Evolutionary conservation across 1,140 invertebrate species (phyloP), one percentile per base, ranked within the genome.

Genomic region (Camponotus pennsylvanicus): DNA sequence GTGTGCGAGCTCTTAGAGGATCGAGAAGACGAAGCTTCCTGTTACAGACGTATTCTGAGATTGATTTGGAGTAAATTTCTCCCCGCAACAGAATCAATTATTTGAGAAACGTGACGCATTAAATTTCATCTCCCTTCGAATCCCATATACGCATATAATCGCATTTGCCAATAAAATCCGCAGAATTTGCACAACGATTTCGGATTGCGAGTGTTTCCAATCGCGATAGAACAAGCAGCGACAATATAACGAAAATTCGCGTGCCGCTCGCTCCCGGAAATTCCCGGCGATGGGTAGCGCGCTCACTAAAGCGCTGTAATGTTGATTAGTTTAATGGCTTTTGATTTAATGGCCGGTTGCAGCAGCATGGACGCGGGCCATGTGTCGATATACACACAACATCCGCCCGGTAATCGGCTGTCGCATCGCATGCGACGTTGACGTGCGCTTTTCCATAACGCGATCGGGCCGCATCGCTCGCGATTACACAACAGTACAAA

Each of bases 281-380:
- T 85, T 85, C 15, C 18, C 32, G 64, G 18, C 45, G 75, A 45
- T 49, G 64, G 52, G 52, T 13, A 18, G 37, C 49, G 21, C n/a
- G 42, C 40, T 77, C 64, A 64, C 45, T 78, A 80, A 85, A 78
- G 52, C 52, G 67, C 66, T 73, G 59, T 86, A 87, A 85, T 85
- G 64, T 85, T 87, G 88, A 85, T 90, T 89, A 87, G 61, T 90
- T 85, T 90, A 90, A 90, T 87, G 89, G 86, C 69, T 80, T 87
- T 89, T 87, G 88, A 90, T 90, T 89, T 85, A 90, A 90, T 90
- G 88, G 80, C 42, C 88, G 70, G 57, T 45, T 63, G 79, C 69
- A 59, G 59, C 49, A 52, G 73, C 73, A 80, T 59, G 79, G 73
- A 27, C 52, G 78, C 11, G 21, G 32, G n/a, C 27, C 15, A 49